Conservation (phyloP, 1,140 invertebrate species). For the Samia ricini region DNA sequence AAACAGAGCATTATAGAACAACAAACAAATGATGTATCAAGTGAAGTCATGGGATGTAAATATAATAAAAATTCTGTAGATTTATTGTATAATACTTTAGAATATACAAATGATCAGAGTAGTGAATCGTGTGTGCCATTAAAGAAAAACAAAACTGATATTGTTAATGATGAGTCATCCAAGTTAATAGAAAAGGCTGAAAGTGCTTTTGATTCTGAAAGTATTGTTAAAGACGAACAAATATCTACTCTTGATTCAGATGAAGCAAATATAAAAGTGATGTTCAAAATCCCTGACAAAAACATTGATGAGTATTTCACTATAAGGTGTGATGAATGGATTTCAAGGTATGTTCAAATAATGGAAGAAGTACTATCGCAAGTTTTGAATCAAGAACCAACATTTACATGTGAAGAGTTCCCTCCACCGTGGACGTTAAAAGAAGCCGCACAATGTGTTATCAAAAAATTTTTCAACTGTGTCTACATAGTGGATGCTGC, state of each 20-base stretch:
- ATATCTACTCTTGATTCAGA: constrained; percentile 7
- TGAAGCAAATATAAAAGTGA: constrained; percentile 29
- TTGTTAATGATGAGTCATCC: constrained; percentile 33
- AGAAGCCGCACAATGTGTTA: constrained; percentile 52
- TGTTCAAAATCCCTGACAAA: constrained; percentile 48
- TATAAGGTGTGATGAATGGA: constrained; percentile 53
- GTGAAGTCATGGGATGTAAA: background rate
- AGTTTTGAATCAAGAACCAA: constrained; percentile 40
- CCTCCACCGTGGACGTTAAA: constrained; percentile 53
- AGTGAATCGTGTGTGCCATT: background rate
- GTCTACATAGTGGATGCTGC: constrained; percentile 41
- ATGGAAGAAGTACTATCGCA: constrained; percentile 60
- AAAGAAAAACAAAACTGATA: background rate
- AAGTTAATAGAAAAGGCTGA: constrained; percentile 23
- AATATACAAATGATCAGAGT: background rate
- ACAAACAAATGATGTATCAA: background rate
- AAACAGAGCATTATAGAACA: background rate
- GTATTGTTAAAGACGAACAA: background rate
- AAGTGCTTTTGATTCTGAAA: constrained; percentile 27
- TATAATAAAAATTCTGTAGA: background rate
- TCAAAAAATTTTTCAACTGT: constrained; percentile 36
- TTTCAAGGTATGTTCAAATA: constrained; percentile 60
- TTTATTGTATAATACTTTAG: background rate
- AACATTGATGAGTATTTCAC: constrained; percentile 47
- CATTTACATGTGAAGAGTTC: constrained; percentile 24